Evolutionary conservation across 35 echinoderm and acorn worm species (phyloP).

Genomic region (Apostichopus parvimensis): DNA sequence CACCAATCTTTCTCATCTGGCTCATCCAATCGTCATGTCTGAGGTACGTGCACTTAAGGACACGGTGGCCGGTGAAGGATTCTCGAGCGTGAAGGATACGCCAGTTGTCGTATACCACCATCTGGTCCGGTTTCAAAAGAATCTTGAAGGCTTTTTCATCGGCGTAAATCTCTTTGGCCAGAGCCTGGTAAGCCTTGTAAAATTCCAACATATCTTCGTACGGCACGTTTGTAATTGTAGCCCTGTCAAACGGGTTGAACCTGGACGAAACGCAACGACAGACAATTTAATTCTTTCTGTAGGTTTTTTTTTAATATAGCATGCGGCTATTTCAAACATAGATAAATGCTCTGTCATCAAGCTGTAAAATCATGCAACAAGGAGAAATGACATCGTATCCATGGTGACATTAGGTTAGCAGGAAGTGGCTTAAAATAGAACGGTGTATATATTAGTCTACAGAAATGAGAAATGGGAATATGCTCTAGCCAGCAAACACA

Average conservation of each 20-base stretch:
- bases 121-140: constrained; percentile 31
- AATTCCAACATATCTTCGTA: constrained; percentile 13
- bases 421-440: no score
- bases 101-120: constrained; percentile 72
- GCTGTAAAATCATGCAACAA: no score
- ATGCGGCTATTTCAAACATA: no score
- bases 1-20: background rate
- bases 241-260: constrained; percentile 47
- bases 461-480: no score
- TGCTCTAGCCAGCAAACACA: no score
- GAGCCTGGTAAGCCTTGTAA: constrained; percentile 50
- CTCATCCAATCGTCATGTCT: constrained; percentile 40
- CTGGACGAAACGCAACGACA: background rate
- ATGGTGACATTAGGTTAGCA: no score
- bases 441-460: no score
- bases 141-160: constrained; percentile 24
- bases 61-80: constrained; percentile 53
- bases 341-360: no score
- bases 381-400: no score
- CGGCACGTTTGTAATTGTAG: constrained; percentile 38
- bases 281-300: no score
- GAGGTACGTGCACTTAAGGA: constrained; percentile 34
- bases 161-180: constrained; percentile 44
- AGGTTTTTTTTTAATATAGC: no score
- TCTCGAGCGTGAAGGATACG: constrained; percentile 53